Conservation (phyloP, 2,113 vertebrate species). For the Pipra filicauda region DNA sequence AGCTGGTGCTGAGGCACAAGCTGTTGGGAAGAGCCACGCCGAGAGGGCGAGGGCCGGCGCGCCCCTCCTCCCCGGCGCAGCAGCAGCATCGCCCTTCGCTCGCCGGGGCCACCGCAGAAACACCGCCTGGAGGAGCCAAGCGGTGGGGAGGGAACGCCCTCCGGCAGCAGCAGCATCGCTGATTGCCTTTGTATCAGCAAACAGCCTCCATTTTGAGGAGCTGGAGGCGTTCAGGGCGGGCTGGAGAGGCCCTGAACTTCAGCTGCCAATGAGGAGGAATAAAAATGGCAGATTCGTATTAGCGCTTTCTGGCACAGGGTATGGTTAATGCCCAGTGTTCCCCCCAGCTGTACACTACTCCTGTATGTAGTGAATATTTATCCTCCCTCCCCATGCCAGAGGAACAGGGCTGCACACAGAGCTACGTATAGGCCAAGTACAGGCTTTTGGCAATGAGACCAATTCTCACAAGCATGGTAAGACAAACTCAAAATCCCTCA, state of each 20-base stretch:
- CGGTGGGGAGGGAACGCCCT: neutral
- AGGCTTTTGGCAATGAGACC: too few relatives aligned
- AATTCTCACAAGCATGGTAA: neutral
- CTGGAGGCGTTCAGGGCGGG: neutral
- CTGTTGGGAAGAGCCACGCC: accelerated
- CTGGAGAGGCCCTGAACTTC: neutral
- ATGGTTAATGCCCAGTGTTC: accelerated
- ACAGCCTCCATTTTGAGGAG: conserved; percentile 36
- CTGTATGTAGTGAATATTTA: accelerated
- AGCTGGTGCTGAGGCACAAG: too few relatives aligned
- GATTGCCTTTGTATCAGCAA: neutral
- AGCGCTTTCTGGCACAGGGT: neutral
- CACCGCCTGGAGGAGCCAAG: neutral
- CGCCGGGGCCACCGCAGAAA: neutral
- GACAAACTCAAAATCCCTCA: neutral
- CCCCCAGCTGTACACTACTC: accelerated
- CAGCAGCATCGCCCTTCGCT: neutral
- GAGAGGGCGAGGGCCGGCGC: neutral
- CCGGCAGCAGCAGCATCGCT: neutral
- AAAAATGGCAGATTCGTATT: neutral
- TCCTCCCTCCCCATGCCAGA: neutral
- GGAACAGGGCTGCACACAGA: neutral
- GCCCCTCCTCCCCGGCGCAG: neutral
- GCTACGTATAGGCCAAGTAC: accelerated
- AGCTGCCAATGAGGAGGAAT: neutral